Percentiles rank a stretch among this genome's conserved stretches.
Conservation (phyloP, 2,113 vertebrate genomes). For the Camelus dromedarius region DNA sequence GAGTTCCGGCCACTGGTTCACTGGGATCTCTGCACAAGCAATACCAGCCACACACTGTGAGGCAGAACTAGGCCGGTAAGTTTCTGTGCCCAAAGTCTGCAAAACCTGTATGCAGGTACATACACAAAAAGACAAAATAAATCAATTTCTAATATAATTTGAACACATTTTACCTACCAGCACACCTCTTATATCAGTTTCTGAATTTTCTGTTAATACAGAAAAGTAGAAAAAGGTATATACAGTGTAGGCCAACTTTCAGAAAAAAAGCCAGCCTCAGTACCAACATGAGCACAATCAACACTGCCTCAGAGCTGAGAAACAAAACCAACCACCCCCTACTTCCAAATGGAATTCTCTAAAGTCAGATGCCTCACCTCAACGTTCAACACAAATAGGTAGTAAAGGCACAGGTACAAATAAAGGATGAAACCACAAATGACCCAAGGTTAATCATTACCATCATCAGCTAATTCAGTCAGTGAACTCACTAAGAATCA, state of each 20-base stretch:
- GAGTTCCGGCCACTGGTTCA: conserved; percentile 98
- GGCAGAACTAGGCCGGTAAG: conserved; percentile 97
- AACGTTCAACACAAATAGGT: not conserved
- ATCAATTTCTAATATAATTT: not conserved
- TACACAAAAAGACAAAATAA: not conserved
- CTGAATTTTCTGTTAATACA: not conserved
- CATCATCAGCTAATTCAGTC: conserved; percentile 63
- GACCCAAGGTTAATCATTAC: conserved; percentile 72
- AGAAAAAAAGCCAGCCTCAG: not conserved
- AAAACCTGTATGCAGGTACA: conserved; percentile 89
- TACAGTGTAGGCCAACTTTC: not conserved
- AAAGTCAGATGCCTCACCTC: not conserved
- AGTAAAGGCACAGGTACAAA: not conserved
- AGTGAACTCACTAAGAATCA: conserved; percentile 70
- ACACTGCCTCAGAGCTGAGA: not conserved
- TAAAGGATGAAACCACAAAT: conserved; percentile 31
- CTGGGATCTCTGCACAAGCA: conserved; percentile 97
- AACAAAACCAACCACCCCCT: not conserved
- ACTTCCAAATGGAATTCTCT: not conserved
- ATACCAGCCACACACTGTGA: conserved; percentile 99
- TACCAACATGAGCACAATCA: not conserved
- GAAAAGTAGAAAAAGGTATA: not conserved
- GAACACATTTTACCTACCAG: not conserved
- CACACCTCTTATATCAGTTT: not conserved
- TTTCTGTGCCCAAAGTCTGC: conserved; percentile 98